These are phyloP conservation scores for Gymnopithys bicolor DNA, from an alignment of 2,797 vertebrate species.

Conservation along the genomic window DNA sequence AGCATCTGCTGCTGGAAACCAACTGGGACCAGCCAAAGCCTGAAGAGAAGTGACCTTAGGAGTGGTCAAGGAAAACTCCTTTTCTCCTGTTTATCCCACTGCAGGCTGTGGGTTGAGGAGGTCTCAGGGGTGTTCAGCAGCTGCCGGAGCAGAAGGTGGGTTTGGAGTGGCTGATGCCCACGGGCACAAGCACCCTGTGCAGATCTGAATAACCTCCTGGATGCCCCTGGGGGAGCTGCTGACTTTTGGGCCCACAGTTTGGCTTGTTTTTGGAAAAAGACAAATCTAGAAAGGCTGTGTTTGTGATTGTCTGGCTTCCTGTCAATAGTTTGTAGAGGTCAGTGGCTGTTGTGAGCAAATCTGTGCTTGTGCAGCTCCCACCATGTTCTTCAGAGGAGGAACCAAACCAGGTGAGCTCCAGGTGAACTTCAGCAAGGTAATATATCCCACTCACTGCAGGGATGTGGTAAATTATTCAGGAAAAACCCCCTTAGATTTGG, in stretches of 20 bases:
- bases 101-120: not conserved
- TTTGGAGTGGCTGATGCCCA: too few species aligned
- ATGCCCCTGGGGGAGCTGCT: not conserved
- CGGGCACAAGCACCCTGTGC: not conserved
- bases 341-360: not conserved
- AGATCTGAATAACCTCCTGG: not conserved
- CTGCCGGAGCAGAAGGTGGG: accelerated
- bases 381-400: not conserved
- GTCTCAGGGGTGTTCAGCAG: not conserved
- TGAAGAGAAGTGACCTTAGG: not conserved
- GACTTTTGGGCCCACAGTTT: not conserved
- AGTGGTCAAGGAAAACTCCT: not conserved
- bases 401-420: not conserved
- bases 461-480: too few species aligned
- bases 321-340: not conserved
- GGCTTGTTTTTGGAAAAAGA: not conserved
- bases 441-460: accelerated
- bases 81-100: not conserved
- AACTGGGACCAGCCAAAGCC: not conserved
- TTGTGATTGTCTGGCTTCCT: not conserved
- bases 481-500: not conserved
- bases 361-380: not conserved
- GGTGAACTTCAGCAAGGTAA: not conserved
- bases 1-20: not conserved
- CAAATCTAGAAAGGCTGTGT: not conserved